Percentiles rank a stretch among this genome's conserved stretches.
These are phyloP conservation scores for Lasiurus borealis DNA, from an alignment of 2,113 vertebrate species.

Conservation along the genomic window DNA sequence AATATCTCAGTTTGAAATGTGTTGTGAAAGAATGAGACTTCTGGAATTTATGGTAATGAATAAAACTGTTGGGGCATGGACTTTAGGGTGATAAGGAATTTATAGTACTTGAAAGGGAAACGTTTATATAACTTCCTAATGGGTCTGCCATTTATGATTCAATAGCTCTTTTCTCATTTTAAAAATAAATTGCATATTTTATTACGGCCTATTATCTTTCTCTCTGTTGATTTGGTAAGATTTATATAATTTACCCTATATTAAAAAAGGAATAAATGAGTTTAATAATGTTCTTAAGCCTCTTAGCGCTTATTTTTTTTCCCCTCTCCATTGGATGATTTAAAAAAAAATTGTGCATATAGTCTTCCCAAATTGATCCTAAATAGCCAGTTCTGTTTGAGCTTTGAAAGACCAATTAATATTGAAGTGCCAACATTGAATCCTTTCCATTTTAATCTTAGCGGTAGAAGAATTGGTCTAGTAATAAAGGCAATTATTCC, in stretches of 20 bases:
- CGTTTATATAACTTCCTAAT: constrained; percentile 76
- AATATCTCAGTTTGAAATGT: constrained; percentile 64
- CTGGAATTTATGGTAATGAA: constrained; percentile 76
- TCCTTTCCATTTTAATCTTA: constrained; percentile 1
- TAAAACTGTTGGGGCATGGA: constrained; percentile 71
- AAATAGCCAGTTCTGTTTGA: constrained; percentile 61
- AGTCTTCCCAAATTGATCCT: constrained; percentile 56
- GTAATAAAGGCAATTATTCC: neutral
- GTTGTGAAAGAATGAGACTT: constrained; percentile 71
- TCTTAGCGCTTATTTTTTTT: constrained; percentile 1
- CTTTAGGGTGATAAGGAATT: constrained; percentile 61
- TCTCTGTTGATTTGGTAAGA: constrained; percentile 72
- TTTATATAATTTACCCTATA: constrained; percentile 74
- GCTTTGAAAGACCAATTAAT: constrained; percentile 63
- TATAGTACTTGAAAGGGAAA: constrained; percentile 67
- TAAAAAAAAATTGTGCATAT: constrained; percentile 11
- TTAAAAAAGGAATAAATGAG: constrained; percentile 75
- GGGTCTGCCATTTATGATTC: constrained; percentile 73
- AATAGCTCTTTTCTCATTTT: constrained; percentile 73
- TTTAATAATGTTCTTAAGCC: constrained; percentile 76
- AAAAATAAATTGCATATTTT: constrained; percentile 78
- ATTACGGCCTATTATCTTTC: constrained; percentile 73
- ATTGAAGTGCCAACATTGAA: constrained; percentile 20
- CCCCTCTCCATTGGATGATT: constrained; percentile 15
- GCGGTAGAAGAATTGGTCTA: neutral